Evolutionary conservation across 2,797 vertebrate species (phyloP).

Genomic region (Channallabes apus): DNA sequence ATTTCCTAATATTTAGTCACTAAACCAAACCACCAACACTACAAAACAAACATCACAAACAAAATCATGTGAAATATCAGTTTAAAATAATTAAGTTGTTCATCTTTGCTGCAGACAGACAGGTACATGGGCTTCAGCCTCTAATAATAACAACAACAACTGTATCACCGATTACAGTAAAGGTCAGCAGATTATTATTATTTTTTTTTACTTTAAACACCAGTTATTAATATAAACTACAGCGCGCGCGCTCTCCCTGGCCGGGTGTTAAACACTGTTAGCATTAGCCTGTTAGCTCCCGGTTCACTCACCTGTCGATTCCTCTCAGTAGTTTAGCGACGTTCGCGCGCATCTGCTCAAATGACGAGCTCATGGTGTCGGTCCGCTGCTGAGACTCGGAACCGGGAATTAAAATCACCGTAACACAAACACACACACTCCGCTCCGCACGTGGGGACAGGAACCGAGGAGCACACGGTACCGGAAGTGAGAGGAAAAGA

Average conservation of each 20-base stretch:
- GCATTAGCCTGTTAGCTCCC: conserved; percentile 20
- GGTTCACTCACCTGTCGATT: conserved; percentile 81
- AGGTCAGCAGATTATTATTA: no score
- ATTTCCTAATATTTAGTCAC: no score
- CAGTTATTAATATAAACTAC: no score
- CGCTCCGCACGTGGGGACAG: background rate
- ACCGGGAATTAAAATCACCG: background rate
- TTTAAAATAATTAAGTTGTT: no score
- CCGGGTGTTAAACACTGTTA: background rate
- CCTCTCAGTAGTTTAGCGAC: conserved; percentile 88
- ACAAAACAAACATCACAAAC: no score
- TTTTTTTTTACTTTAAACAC: background rate
- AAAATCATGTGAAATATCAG: no score
- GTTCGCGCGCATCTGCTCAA: conserved; percentile 92
- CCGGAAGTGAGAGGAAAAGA: background rate
- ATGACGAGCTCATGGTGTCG: conserved; percentile 76
- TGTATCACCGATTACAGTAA: no score
- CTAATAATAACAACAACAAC: no score
- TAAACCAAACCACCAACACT: no score
- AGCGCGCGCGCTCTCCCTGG: no score
- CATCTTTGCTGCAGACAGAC: no score
- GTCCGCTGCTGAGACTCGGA: background rate
- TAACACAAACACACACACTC: background rate
- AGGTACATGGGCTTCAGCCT: no score
- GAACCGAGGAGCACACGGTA: background rate